Evolutionary conservation across 2,113 vertebrate genomes (phyloP), one percentile per base, ranked within the genome.

Genomic region (Malurus elegans): DNA sequence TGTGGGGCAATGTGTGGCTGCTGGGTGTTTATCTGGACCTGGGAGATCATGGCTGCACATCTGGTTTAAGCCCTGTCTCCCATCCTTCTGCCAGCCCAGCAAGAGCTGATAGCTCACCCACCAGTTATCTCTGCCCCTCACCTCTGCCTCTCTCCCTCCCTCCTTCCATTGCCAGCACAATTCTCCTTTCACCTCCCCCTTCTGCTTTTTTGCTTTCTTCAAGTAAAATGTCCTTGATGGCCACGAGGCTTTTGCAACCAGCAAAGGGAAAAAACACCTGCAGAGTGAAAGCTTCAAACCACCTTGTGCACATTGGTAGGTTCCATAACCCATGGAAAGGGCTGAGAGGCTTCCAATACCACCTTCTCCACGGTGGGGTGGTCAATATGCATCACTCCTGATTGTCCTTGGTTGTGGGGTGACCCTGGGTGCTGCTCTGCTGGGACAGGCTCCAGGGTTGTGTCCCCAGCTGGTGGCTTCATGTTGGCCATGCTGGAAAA

Each of bases 381-480:
- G 18, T 47, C 40, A 31, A 1, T 0, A 3, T 14, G 14, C 26
- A 20, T 51, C 47, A 15, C 4, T 47, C 28, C 26, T 67, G 48
- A 31, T 1, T 25, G 29, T 65, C 1, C 5, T 13, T 0, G 0
- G 13, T 62, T 29, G 6, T 36, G 53, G 38, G 20, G 44, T 38
- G 4, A 38, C 17, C 8, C 24, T 75, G 57, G 17, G 34, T 66
- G 42, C 42, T 70, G 85, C 36, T 2, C 16, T 9, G 23, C 21
- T 48, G 38, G 44, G 65, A 54, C 44, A 71, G 51, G 29, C 12
- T 42, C 38, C 17, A 23, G 61, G 32, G 13, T 3, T 4, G 0
- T 38, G 54, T 57, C 21, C 60, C 29, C 70, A 53, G 6, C 4
- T 61, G 32, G 29, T 67, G 80, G 58, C 19, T 28, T 42, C 10